Evolutionary conservation across 2,113 vertebrate species (phyloP).

Genomic region (Porphyrio hochstetteri): DNA sequence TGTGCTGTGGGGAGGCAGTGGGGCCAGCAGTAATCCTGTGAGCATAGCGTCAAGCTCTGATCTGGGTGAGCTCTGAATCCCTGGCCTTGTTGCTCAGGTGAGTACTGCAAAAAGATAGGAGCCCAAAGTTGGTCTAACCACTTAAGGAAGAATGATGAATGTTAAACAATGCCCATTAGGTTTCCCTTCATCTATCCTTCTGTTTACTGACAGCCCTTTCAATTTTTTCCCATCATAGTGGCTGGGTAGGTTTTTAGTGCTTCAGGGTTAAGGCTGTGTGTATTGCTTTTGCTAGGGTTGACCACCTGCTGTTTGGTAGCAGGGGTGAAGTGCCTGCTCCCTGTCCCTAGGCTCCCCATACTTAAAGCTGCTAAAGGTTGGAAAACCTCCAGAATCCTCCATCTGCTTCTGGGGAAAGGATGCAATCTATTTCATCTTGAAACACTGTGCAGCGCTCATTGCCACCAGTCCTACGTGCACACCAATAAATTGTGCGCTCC

Average conservation of each 20-base stretch:
- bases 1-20: rapidly evolving
- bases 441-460: rapidly evolving
- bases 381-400: not conserved
- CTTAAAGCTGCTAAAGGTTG: not conserved
- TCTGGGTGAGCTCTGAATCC: not conserved
- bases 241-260: not conserved
- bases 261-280: not conserved
- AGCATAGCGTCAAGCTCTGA: rapidly evolving
- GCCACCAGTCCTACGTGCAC: not conserved
- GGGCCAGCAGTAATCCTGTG: rapidly evolving
- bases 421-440: not conserved
- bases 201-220: not conserved
- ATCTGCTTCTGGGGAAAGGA: not conserved
- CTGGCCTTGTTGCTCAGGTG: not conserved
- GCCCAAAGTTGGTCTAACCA: not conserved
- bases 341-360: not conserved
- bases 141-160: not conserved
- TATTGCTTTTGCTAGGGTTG: not conserved
- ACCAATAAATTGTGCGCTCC: not conserved
- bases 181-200: not conserved
- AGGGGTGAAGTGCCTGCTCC: not conserved
- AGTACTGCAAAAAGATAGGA: rapidly evolving
- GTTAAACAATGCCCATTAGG: not conserved
- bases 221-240: not conserved
- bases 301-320: not conserved